phyloP scores from a whole-genome alignment of 2,888 invertebrate genomes.

The Phymatocera aterrima region DNA sequence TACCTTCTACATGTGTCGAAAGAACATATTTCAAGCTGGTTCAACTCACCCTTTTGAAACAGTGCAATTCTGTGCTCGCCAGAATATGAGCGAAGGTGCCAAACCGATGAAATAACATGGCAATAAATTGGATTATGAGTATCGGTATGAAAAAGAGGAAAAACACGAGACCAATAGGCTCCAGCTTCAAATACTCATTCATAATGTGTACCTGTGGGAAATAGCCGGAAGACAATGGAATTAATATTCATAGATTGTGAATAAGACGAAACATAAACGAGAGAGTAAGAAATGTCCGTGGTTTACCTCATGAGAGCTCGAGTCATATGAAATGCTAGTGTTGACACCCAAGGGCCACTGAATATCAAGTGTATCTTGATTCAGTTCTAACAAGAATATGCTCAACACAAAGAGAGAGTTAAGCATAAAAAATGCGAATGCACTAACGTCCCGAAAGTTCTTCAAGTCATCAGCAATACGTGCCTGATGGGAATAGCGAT shows the following conservation, averaged over 20 bases:
- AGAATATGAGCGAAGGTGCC: slow-evolving; percentile 81
- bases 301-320: slow-evolving; percentile 70
- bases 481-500: slow-evolving; percentile 60
- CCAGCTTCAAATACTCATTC: slow-evolving; percentile 76
- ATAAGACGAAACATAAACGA: neutral
- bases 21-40: neutral
- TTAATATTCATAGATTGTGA: neutral
- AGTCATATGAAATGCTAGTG: slow-evolving; percentile 74
- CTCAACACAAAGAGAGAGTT: slow-evolving; percentile 82
- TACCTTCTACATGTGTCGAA: neutral
- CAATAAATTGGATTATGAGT: slow-evolving; percentile 80
- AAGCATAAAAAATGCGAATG: slow-evolving; percentile 81
- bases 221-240: slow-evolving; percentile 33
- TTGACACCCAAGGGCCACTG: slow-evolving; percentile 78
- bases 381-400: slow-evolving; percentile 80
- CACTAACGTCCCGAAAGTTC: slow-evolving; percentile 77
- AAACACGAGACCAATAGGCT: slow-evolving; percentile 80
- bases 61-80: slow-evolving; percentile 93
- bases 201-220: slow-evolving; percentile 71
- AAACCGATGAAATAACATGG: slow-evolving; percentile 82
- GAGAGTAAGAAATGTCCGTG: neutral
- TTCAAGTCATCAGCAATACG: slow-evolving; percentile 74
- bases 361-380: slow-evolving; percentile 78
- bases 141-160: slow-evolving; percentile 79
- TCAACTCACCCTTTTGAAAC: slow-evolving; percentile 84